phyloP scores from a whole-genome alignment of 2,797 vertebrate genomes.

The Pyrrhura leucotis region DNA sequence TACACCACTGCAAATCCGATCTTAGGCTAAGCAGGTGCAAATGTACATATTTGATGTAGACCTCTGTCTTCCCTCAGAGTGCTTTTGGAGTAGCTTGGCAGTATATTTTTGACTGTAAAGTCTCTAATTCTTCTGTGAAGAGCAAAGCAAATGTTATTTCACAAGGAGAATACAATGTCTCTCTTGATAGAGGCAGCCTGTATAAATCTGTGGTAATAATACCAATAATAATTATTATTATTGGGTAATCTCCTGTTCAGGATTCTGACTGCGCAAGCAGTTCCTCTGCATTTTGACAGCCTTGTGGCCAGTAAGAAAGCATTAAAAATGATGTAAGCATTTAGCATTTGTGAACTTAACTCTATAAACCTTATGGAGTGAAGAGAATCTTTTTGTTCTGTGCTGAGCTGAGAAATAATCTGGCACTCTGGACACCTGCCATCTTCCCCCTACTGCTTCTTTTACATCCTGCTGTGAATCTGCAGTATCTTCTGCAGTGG shows the following conservation, averaged over 20 bases:
- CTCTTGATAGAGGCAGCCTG: not conserved
- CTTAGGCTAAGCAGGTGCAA: not conserved
- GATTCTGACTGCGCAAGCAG: not conserved
- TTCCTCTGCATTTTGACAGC: slow-evolving; percentile 40
- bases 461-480: slow-evolving; percentile 62
- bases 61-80: not conserved
- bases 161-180: not conserved
- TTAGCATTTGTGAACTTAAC: slow-evolving; percentile 66
- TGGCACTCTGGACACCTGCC: slow-evolving; percentile 65
- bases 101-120: not conserved
- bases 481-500: slow-evolving; percentile 55
- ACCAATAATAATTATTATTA: slow-evolving; percentile 11
- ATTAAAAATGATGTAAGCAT: slow-evolving; percentile 51
- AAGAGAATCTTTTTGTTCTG: slow-evolving; percentile 66
- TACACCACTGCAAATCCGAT: not conserved
- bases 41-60: not conserved
- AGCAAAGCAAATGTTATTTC: slow-evolving; percentile 36
- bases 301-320: slow-evolving; percentile 23
- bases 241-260: slow-evolving; percentile 28
- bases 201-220: slow-evolving; percentile 8
- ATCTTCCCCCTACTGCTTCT: slow-evolving; percentile 58
- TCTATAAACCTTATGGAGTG: slow-evolving; percentile 69
- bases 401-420: slow-evolving; percentile 67
- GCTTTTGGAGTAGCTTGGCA: not conserved
- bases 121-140: not conserved